Percentiles rank a stretch among this genome's conserved stretches.
Evolutionary conservation across 2,888 invertebrate genomes (phyloP).

Genomic region (Euplexia lucipara): DNA sequence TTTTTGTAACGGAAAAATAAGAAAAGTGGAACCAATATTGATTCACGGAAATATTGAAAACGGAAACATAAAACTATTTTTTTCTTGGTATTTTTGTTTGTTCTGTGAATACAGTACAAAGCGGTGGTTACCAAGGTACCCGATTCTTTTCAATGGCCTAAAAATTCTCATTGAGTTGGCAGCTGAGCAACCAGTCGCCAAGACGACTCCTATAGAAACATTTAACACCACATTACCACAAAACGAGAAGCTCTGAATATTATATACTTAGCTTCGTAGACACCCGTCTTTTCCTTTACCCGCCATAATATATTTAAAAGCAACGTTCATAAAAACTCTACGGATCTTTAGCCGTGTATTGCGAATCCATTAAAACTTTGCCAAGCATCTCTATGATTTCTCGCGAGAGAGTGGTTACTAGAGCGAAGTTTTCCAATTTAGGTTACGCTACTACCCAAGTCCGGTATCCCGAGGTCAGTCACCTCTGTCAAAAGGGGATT

Average conservation of each 20-base stretch:
- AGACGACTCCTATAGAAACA: conserved; percentile 24
- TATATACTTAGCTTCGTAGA: neutral
- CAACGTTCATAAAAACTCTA: conserved; percentile 22
- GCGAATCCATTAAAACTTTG: conserved; percentile 65
- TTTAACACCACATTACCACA: conserved; percentile 25
- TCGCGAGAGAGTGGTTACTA: conserved; percentile 56
- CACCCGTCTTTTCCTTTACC: conserved; percentile 10
- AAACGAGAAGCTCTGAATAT: conserved; percentile 24
- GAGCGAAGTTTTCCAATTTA: conserved; percentile 78
- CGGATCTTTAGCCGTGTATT: conserved; percentile 41
- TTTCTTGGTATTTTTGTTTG: neutral
- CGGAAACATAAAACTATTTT: neutral
- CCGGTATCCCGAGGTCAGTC: conserved; percentile 54
- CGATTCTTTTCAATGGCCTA: conserved; percentile 9
- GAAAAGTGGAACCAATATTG: neutral
- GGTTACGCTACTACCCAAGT: conserved; percentile 64
- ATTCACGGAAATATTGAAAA: neutral
- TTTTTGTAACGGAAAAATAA: neutral
- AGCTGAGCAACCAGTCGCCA: conserved; percentile 7
- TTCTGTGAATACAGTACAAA: neutral
- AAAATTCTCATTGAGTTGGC: conserved; percentile 26
- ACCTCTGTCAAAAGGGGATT: conserved; percentile 62
- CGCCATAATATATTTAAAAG: conserved; percentile 32
- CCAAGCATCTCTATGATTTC: conserved; percentile 62
- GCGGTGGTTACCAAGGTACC: conserved; percentile 23